Evolutionary conservation across 1,140 invertebrate genomes (phyloP), one percentile per base, ranked within the genome.

Genomic region (Brachionus rotundiformis): DNA sequence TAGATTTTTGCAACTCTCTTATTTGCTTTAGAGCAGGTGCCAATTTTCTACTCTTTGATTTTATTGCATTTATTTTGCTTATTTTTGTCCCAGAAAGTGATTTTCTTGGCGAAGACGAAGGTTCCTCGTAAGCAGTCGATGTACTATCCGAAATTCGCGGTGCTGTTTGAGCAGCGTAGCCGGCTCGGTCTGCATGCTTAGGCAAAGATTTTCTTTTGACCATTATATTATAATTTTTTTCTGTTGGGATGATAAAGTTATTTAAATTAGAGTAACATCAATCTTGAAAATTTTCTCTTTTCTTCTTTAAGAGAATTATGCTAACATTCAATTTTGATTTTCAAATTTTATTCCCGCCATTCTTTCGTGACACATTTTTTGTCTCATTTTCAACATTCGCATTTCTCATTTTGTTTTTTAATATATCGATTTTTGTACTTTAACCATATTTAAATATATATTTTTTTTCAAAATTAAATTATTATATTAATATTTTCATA

Each of bases 171-270:
- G 76, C 76, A 0, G 76, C 76, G 13, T 61, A 79, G 3, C 76
- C 76, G 1, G 76, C 76, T 33, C 47, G 16, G 11, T 79, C 76
- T 1, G 10, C 76, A 23, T 19, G 44, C 33, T 79, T 79, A 19
- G 76, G 76, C 7, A 79, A n/a, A 11, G 76, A 79, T 59, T 79
- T 79, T 39, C 76, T 10, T 79, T 79, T 79, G 19, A 79, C 76
- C 76, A 79, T 79, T 8, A 47, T 47, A 47, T 19, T 49, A 0
- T 0, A n/a, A 16, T 6, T 76, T 47, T 36, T 75, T 27, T 63
- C 36, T 11, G 36, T n/a, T n/a, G n/a, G n/a, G n/a, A n/a, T n/a
- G n/a, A n/a, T n/a, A n/a, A n/a, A n/a, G n/a, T n/a, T n/a, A n/a
- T n/a, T n/a, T n/a, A n/a, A n/a, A n/a, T n/a, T n/a, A n/a, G n/a